phyloP scores from a whole-genome alignment of 37 sponge, comb jelly and placozoan genomes.

The Haliclona indistincta region DNA sequence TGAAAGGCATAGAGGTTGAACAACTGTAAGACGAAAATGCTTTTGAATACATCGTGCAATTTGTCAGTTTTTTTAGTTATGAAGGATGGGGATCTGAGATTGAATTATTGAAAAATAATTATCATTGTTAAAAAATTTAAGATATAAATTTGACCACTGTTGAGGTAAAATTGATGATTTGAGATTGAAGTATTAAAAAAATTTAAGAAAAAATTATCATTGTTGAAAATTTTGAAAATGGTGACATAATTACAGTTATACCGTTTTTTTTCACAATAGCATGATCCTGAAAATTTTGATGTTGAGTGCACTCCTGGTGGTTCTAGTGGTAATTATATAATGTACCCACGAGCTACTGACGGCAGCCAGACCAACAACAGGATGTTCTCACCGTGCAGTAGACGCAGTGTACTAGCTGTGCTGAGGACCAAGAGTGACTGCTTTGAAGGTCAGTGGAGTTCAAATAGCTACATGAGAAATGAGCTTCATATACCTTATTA shows the following conservation, averaged over 20 bases:
- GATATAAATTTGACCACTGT: too few species aligned
- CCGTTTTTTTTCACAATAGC: slow-evolving; percentile 15
- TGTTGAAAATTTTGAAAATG: background rate
- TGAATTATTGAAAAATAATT: too few species aligned
- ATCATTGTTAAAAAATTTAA: too few species aligned
- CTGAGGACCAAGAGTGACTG: slow-evolving; percentile 57
- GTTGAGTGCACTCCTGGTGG: slow-evolving; percentile 55
- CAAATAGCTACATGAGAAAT: too few species aligned
- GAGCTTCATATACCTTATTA: too few species aligned
- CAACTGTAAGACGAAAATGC: too few species aligned
- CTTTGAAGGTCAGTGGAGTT: slow-evolving; percentile 40
- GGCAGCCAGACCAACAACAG: slow-evolving; percentile 89
- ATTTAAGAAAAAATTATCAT: background rate
- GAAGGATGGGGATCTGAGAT: too few species aligned
- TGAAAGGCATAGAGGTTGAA: too few species aligned
- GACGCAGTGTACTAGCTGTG: slow-evolving; percentile 56
- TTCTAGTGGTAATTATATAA: slow-evolving; percentile 88
- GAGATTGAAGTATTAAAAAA: too few species aligned
- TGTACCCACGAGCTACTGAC: slow-evolving; percentile 92
- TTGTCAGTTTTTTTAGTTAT: too few species aligned
- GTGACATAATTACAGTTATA: background rate
- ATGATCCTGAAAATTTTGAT: slow-evolving; percentile 59
- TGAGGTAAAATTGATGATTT: too few species aligned
- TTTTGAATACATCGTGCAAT: too few species aligned
- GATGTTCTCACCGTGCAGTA: slow-evolving; percentile 85